Evolutionary conservation across 2,888 invertebrate genomes (phyloP).

Genomic region (Epirrhoe alternata): DNA sequence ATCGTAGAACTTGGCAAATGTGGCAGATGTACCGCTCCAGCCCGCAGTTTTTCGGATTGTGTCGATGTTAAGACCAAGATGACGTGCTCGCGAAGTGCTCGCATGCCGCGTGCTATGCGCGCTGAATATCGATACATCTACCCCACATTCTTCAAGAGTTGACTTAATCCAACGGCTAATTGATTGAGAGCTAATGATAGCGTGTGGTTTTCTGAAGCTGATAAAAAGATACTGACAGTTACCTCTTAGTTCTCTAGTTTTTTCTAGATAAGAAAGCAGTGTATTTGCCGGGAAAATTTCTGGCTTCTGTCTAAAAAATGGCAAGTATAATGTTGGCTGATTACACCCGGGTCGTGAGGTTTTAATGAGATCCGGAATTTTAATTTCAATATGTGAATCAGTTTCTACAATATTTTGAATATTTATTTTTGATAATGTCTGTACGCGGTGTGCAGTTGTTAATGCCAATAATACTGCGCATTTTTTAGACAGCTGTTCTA

Average conservation of each 20-base stretch:
- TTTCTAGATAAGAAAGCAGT: constrained; percentile 1
- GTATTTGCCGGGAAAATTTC: constrained; percentile 23
- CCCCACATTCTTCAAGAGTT: constrained; percentile 6
- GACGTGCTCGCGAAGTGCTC: constrained; percentile 3
- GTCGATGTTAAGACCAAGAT: constrained; percentile 14
- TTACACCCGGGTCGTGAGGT: constrained; percentile 5
- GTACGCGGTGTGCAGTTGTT: constrained; percentile 4
- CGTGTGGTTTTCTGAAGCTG: constrained; percentile 6
- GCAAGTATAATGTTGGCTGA: constrained; percentile 15
- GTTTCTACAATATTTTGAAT: neutral
- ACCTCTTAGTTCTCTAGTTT: neutral
- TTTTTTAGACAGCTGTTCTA: constrained; percentile 17
- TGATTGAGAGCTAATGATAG: neutral
- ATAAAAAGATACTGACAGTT: neutral
- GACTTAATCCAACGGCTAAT: constrained; percentile 21
- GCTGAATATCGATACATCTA: neutral
- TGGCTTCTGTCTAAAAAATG: constrained; percentile 18
- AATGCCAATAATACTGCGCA: constrained; percentile 4
- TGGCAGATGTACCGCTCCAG: constrained; percentile 11
- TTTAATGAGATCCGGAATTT: constrained; percentile 20
- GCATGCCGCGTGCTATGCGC: constrained; percentile 22
- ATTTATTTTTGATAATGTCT: constrained; percentile 8
- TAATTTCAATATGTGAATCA: neutral
- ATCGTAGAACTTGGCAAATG: constrained; percentile 19
- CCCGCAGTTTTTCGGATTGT: constrained; percentile 8